Percentiles rank a stretch among this genome's conserved stretches.
Evolutionary conservation across 2,113 vertebrate genomes (phyloP).

Genomic region (Hippopotamus amphibius): DNA sequence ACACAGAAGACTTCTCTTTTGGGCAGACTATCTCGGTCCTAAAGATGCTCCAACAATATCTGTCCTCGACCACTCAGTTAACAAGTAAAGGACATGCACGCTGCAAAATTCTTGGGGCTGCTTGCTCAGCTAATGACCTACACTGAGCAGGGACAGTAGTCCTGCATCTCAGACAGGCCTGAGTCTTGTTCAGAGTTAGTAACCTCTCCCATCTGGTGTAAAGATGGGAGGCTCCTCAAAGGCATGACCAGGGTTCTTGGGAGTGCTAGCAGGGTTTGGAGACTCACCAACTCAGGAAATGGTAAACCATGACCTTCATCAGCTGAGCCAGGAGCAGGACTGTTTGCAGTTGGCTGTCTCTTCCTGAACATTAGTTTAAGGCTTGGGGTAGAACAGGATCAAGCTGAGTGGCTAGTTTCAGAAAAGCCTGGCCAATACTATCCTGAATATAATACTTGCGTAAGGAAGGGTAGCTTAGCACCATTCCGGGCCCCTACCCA

Average conservation of each 20-base stretch:
- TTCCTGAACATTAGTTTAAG: neutral
- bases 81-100: neutral
- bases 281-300: slow-evolving; percentile 7
- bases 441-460: neutral
- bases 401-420: neutral
- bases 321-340: neutral
- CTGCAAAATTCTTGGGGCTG: neutral
- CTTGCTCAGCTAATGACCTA: neutral
- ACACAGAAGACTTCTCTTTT: neutral
- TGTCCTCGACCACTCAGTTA: neutral
- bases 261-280: neutral
- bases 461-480: neutral
- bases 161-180: neutral
- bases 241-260: neutral
- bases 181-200: neutral
- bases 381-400: neutral
- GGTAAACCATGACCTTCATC: neutral
- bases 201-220: neutral
- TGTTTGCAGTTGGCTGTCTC: neutral
- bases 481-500: neutral
- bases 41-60: neutral
- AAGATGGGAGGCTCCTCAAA: neutral
- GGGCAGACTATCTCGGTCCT: neutral
- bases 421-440: neutral
- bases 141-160: accelerated